Evolutionary conservation across 2,888 invertebrate genomes (phyloP).

Genomic region (Drosophila picticornis): DNA sequence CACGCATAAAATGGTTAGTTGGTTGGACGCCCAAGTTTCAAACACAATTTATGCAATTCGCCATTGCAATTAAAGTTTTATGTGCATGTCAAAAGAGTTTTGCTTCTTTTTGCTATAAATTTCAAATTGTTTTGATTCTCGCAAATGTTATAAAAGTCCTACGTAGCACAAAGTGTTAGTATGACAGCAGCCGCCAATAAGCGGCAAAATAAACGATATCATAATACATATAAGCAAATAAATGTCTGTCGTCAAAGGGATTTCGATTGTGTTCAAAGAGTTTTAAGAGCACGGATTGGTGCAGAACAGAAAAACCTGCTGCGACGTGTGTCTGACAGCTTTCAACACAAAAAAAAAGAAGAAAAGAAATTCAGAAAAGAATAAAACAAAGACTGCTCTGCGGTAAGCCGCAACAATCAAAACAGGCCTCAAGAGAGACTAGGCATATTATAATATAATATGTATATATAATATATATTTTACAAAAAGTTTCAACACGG

Average conservation of each 20-base stretch:
- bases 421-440: conserved; percentile 39
- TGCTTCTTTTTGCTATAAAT: conserved; percentile 3
- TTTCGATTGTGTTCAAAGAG: background rate
- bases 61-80: conserved; percentile 19
- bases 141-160: background rate
- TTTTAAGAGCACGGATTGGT: background rate
- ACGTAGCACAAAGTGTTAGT: conserved; percentile 11
- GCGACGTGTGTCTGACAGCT: conserved; percentile 34
- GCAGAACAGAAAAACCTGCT: conserved; percentile 1
- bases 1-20: conserved; percentile 42
- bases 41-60: conserved; percentile 50
- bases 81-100: conserved; percentile 11
- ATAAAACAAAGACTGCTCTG: conserved; percentile 14
- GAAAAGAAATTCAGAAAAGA: background rate
- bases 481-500: conserved; percentile 29
- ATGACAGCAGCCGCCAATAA: background rate
- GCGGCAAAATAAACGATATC: background rate
- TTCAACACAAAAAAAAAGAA: conserved; percentile 6
- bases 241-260: background rate
- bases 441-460: conserved; percentile 40
- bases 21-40: conserved; percentile 31
- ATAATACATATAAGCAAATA: background rate
- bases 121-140: conserved; percentile 8
- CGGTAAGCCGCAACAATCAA: conserved; percentile 49
- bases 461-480: conserved; percentile 15